Percentiles rank a stretch among this genome's conserved stretches.
These are phyloP conservation scores for Saccostrea echinata DNA, from an alignment of 1,140 invertebrate species.

Conservation along the genomic window DNA sequence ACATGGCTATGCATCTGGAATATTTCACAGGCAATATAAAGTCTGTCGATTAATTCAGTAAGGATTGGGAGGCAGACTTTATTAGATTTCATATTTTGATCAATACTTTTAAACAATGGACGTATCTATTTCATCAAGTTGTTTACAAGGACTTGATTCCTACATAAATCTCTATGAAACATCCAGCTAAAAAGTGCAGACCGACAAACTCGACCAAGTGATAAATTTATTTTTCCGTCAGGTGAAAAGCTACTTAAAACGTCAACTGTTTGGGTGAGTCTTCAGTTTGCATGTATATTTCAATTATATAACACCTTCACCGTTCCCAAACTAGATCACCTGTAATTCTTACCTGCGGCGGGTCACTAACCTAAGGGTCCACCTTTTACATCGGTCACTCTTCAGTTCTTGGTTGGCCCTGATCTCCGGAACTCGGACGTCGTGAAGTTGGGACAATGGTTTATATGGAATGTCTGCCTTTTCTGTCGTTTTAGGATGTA, in stretches of 20 bases:
- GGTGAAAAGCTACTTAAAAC: not conserved
- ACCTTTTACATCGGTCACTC: not conserved
- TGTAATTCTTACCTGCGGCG: not conserved
- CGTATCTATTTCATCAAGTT: not conserved
- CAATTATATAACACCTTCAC: not conserved
- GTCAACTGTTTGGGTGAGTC: not conserved
- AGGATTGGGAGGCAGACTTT: not conserved
- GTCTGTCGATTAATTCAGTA: not conserved
- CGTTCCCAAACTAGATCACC: not conserved
- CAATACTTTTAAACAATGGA: constrained; percentile 7
- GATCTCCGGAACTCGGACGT: no score
- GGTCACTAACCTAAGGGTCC: not conserved
- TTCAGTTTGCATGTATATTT: not conserved
- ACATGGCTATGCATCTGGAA: not conserved
- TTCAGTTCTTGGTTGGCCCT: not conserved
- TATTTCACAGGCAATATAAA: constrained; percentile 1
- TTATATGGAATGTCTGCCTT: constrained; percentile 7
- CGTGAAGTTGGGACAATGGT: not conserved
- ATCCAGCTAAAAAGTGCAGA: not conserved
- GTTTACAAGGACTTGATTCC: not conserved
- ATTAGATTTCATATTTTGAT: constrained; percentile 21
- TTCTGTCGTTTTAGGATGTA: not conserved
- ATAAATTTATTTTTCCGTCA: constrained; percentile 5
- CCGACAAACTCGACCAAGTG: not conserved
- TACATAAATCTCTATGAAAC: not conserved